phyloP scores from a whole-genome alignment of 1,140 invertebrate genomes.

The Drosophila parvula region DNA sequence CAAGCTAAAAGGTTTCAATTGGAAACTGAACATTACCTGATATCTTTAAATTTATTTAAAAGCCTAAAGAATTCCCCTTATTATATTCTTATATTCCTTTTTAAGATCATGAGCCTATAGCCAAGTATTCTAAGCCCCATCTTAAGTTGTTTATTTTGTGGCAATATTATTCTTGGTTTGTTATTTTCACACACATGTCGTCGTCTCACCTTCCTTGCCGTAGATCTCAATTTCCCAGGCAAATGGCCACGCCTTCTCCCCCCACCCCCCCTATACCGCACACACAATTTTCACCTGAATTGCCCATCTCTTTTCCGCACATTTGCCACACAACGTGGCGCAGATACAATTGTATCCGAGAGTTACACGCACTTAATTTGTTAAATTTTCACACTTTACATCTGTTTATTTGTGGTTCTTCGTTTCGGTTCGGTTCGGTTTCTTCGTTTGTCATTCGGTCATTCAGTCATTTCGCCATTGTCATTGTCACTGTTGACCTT shows the following conservation, averaged over 20 bases:
- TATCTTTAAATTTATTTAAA: not conserved
- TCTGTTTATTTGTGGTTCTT: conserved; percentile 48
- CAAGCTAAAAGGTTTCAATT: not conserved
- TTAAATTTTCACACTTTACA: conserved; percentile 78
- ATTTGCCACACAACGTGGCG: conserved; percentile 3
- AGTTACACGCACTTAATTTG: conserved; percentile 70
- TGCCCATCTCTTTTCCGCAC: conserved; percentile 27
- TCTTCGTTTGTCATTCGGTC: conserved; percentile 35
- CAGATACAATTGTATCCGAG: conserved; percentile 41
- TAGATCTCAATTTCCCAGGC: not conserved
- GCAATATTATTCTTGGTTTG: conserved; percentile 15
- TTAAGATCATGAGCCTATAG: not conserved
- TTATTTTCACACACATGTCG: not conserved
- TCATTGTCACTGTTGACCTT: conserved; percentile 71
- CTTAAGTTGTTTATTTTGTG: conserved; percentile 9
- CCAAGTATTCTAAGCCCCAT: conserved; percentile 2
- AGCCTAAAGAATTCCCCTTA: not conserved
- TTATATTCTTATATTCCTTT: not conserved
- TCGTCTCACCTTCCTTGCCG: too few relatives aligned
- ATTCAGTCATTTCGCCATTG: conserved; percentile 14
- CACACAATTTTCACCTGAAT: conserved; percentile 28
- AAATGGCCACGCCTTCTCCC: conserved; percentile 26
- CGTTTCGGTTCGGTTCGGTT: conserved; percentile 12
- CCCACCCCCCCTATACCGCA: not conserved
- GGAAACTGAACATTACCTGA: too few relatives aligned